Conservation (phyloP, 2,113 vertebrate genomes). For the Cyprichromis sp. region DNA sequence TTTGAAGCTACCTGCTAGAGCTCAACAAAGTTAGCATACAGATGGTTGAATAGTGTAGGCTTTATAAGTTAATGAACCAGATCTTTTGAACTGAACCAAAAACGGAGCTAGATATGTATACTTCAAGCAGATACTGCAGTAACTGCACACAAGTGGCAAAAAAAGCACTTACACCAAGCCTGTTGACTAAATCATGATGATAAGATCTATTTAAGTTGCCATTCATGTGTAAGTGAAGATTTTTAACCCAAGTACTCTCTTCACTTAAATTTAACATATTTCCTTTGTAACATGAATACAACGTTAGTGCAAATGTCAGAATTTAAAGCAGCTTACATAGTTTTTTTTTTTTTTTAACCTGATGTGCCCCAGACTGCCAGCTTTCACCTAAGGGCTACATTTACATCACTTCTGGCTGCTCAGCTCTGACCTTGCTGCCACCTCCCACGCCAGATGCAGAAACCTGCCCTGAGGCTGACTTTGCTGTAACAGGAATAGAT, state of each 20-base stretch:
- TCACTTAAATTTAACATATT: background rate
- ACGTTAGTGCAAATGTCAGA: background rate
- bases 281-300: background rate
- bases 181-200: background rate
- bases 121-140: background rate
- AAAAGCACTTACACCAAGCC: background rate
- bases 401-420: background rate
- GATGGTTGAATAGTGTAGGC: background rate
- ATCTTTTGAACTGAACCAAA: background rate
- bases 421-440: background rate
- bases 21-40: background rate
- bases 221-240: background rate
- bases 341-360: background rate
- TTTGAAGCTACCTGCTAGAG: background rate
- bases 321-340: background rate
- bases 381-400: constrained; percentile 10
- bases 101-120: rapidly evolving
- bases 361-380: background rate
- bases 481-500: background rate
- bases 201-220: background rate
- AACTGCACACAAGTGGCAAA: background rate
- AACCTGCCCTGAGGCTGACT: background rate
- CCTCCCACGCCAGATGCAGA: background rate
- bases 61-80: background rate
- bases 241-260: background rate